phyloP scores from a whole-genome alignment of 2,797 vertebrate genomes.

The Lates japonicus region DNA sequence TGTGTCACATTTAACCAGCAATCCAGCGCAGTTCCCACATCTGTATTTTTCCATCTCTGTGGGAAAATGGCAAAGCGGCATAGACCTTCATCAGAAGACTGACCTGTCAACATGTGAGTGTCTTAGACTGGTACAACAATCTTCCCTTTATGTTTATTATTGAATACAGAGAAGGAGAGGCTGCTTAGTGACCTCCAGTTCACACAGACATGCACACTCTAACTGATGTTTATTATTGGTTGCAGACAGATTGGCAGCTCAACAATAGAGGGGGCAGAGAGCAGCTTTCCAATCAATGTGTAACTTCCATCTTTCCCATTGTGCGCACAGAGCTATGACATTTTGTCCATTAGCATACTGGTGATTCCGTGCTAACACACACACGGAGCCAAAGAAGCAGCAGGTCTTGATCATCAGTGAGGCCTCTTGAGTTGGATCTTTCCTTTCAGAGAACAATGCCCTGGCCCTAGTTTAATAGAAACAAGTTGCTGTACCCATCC shows the following conservation, averaged over 20 bases:
- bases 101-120: conserved; percentile 22
- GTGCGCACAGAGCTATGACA: not conserved
- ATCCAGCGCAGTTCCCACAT: conserved; percentile 22
- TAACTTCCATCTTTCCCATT: conserved; percentile 47
- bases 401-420: conserved; percentile 10
- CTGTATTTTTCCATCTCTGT: conserved; percentile 32
- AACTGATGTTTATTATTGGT: conserved; percentile 62
- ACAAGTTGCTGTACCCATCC: conserved; percentile 18
- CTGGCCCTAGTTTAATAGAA: conserved; percentile 37
- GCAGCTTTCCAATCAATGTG: conserved; percentile 58
- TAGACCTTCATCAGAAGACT: conserved; percentile 12
- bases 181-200: conserved; percentile 58
- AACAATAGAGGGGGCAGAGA: conserved; percentile 57
- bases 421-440: conserved; percentile 35
- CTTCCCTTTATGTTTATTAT: conserved; percentile 59
- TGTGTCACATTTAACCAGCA: conserved; percentile 19
- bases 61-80: conserved; percentile 33
- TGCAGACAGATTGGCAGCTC: conserved; percentile 55
- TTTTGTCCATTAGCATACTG: conserved; percentile 27
- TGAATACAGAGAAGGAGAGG: conserved; percentile 35
- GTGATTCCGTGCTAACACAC: not conserved
- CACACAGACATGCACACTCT: conserved; percentile 32
- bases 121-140: conserved; percentile 11
- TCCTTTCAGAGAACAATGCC: conserved; percentile 53
- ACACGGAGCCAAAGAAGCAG: not conserved